These are phyloP conservation scores for Sebastolobus altivelis DNA, from an alignment of 2,797 vertebrate species.

Conservation along the genomic window DNA sequence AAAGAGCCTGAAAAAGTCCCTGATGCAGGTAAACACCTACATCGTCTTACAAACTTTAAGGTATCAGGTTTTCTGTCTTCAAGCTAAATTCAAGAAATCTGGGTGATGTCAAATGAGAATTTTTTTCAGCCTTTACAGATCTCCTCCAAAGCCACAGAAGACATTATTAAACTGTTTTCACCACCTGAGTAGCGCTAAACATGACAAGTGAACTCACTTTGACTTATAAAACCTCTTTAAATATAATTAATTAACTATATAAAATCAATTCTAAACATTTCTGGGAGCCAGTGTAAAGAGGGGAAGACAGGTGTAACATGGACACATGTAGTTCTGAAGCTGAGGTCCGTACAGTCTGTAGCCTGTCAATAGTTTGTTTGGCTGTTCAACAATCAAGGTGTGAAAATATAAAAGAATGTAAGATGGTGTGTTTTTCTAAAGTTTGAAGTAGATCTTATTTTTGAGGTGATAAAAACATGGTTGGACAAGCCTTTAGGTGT, in stretches of 20 bases:
- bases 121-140: neutral
- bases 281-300: constrained; percentile 3
- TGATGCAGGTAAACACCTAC: constrained; percentile 9
- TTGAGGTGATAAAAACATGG: neutral
- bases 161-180: constrained; percentile 6
- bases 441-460: neutral
- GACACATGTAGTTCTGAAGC: neutral
- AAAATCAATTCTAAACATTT: neutral
- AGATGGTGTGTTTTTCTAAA: neutral
- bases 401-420: neutral
- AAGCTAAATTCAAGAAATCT: neutral
- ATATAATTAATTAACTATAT: neutral
- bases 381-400: no score
- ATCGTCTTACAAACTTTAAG: neutral
- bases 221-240: neutral
- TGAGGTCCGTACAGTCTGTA: neutral
- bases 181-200: neutral
- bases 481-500: neutral
- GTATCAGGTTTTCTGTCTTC: neutral
- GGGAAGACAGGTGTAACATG: neutral
- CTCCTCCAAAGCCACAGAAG: neutral
- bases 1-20: neutral
- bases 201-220: neutral
- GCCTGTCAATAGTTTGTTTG: neutral
- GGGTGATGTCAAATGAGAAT: neutral